Evolutionary conservation across 2,797 vertebrate genomes (phyloP).

Genomic region (Acanthurus leucopareius): DNA sequence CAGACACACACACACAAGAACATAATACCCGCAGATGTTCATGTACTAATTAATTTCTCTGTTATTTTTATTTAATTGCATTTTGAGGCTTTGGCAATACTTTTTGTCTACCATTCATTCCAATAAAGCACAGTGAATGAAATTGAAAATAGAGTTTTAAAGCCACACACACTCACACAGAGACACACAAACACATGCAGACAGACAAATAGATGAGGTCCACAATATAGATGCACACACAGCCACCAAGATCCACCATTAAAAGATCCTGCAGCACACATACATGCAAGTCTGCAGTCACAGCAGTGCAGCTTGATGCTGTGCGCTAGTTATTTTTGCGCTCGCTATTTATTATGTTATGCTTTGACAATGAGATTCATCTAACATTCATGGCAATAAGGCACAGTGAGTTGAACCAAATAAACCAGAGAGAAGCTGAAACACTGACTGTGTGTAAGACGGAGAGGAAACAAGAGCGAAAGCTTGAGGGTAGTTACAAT

Average conservation of each 20-base stretch:
- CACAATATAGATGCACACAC: conserved; percentile 12
- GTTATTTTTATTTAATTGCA: conserved; percentile 38
- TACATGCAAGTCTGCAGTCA: not conserved
- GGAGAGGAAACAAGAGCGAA: conserved; percentile 51
- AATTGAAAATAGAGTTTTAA: not conserved
- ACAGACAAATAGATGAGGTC: not conserved
- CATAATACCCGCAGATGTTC: conserved; percentile 12
- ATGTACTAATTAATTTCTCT: conserved; percentile 27
- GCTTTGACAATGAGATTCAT: conserved; percentile 29
- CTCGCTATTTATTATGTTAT: conserved; percentile 32
- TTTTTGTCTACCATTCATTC: conserved; percentile 11
- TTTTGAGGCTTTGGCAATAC: conserved; percentile 23
- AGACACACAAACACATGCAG: not conserved
- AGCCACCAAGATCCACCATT: conserved; percentile 1
- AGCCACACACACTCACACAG: not conserved
- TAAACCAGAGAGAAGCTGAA: conserved; percentile 36
- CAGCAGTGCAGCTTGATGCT: not conserved
- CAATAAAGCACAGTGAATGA: conserved; percentile 12
- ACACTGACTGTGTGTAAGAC: conserved; percentile 48
- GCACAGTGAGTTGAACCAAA: conserved; percentile 19
- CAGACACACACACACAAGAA: conserved; percentile 5
- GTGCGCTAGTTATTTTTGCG: conserved; percentile 13
- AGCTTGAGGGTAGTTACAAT: conserved; percentile 63
- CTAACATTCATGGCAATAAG: conserved; percentile 25
- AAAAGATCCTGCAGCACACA: not conserved